Evolutionary conservation across 2,888 invertebrate species (phyloP), one percentile per base, ranked within the genome.

Genomic region (Leptopilina syphax): DNA sequence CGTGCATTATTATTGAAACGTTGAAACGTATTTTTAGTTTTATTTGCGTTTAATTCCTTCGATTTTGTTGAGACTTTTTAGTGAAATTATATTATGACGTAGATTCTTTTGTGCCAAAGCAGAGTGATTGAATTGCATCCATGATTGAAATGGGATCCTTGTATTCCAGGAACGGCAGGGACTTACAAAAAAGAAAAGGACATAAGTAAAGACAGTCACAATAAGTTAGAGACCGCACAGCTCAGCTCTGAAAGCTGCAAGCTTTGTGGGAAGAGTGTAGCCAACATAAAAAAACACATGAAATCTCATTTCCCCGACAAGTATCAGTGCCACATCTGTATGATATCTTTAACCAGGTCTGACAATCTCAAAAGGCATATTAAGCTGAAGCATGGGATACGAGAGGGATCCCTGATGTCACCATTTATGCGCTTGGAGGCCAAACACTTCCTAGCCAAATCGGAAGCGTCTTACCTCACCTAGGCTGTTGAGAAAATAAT

Each of bases 291-390:
- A 89, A 92, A 92, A 85, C 92, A 92, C 87, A 92, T 92, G 92
- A 91, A 92, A 89, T 92, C 92, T 78, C 92, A 92, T 85, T 91
- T 90, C 82, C 92, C 92, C 79, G 92, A 92, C 85, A 92, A 92
- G 84, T 91, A 92, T 87, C 92, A 91, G 83, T 93, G 93, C 86
- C 92, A 92, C 78, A 91, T 92, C 85, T 93, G 93, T 87, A 91
- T 92, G 88, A 92, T 92, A 89, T 92, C 92, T 83, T 92, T 93
- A 82, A 93, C 93, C 83, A 91, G 93, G 85, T 93, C 92, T 83
- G 93, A 93, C 88, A 93, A 93, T 90, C 88, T 93, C 79, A 93
- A 93, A 90, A 91, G 92, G 86, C 93, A 93, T 85, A 93, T 93
- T 86, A 92, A 92, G 84, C 90, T 92, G 83, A 93, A 93, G 86